These are phyloP conservation scores for Aradus depressus DNA, from an alignment of 2,888 invertebrate species.

Conservation along the genomic window DNA sequence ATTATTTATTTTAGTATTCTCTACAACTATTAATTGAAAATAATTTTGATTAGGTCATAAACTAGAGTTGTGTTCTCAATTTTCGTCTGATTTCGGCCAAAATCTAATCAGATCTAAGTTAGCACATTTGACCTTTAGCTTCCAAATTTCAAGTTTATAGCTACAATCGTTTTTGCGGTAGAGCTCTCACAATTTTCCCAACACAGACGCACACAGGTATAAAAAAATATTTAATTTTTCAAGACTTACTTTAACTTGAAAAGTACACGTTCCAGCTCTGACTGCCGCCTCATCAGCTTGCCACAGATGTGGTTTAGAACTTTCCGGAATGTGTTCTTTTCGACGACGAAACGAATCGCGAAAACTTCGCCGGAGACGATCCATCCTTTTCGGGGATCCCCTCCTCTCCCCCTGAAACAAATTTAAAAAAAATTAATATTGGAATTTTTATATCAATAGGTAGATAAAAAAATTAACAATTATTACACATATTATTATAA, in stretches of 20 bases:
- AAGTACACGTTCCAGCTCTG: slow-evolving; percentile 89
- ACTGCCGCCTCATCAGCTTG: slow-evolving; percentile 96
- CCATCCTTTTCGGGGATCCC: slow-evolving; percentile 69
- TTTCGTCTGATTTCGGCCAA: too few species aligned
- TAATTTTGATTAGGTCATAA: too few species aligned
- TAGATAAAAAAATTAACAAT: not conserved
- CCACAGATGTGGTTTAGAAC: slow-evolving; percentile 95
- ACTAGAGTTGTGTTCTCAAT: too few species aligned
- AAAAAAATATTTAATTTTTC: too few species aligned
- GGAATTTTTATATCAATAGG: not conserved
- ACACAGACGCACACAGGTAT: too few species aligned
- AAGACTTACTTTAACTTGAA: slow-evolving; percentile 70
- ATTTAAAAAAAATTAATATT: slow-evolving; percentile 1
- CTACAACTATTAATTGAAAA: too few species aligned
- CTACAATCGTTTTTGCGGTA: too few species aligned
- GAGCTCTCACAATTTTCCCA: too few species aligned
- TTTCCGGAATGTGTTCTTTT: slow-evolving; percentile 80
- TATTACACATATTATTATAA: not conserved
- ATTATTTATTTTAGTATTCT: too few species aligned
- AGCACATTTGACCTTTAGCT: not conserved
- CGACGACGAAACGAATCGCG: slow-evolving; percentile 88
- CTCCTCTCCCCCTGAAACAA: slow-evolving; percentile 33
- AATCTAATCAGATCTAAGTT: not conserved
- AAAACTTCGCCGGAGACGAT: slow-evolving; percentile 76
- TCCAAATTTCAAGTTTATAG: not conserved